These are phyloP conservation scores for Cyclophora punctaria DNA, from an alignment of 2,888 invertebrate species.

Conservation along the genomic window DNA sequence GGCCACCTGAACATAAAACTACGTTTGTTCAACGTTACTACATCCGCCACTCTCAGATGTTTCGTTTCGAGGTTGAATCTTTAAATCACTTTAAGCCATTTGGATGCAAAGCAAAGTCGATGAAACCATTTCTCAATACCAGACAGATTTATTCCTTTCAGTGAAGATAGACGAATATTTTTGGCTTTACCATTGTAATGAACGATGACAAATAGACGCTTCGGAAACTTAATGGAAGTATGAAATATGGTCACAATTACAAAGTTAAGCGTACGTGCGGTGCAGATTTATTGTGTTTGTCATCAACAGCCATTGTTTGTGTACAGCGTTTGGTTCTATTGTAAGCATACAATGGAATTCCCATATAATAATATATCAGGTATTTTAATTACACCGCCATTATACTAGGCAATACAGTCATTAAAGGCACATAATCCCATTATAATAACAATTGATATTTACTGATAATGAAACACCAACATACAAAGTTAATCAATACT, in stretches of 20 bases:
- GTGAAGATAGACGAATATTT: conserved; percentile 8
- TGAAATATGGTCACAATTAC: conserved; percentile 4
- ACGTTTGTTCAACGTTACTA: conserved; percentile 5
- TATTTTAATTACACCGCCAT: no score
- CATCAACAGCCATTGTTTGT: conserved; percentile 7
- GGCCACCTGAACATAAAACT: conserved; percentile 7
- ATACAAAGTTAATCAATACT: no score
- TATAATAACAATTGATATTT: no score
- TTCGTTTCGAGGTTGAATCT: conserved; percentile 11
- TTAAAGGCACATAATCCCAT: no score
- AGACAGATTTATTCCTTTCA: conserved; percentile 17
- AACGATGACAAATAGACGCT: conserved; percentile 5
- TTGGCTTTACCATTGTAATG: conserved; percentile 4
- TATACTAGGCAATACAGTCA: no score
- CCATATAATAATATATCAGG: not conserved
- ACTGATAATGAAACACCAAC: no score
- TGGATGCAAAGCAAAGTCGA: conserved; percentile 9
- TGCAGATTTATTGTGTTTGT: conserved; percentile 4
- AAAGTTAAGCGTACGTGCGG: conserved; percentile 1
- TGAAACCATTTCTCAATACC: conserved; percentile 23
- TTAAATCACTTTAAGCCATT: conserved; percentile 18
- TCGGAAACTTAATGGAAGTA: conserved; percentile 8
- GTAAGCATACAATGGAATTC: not conserved
- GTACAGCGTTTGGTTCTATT: conserved; percentile 2
- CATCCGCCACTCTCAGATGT: conserved; percentile 11